A percentile compares a stretch with the other conserved stretches of the same genome.
phyloP scores from a whole-genome alignment of 1,140 invertebrate species.

The Brachionus asplanchnoidis region DNA sequence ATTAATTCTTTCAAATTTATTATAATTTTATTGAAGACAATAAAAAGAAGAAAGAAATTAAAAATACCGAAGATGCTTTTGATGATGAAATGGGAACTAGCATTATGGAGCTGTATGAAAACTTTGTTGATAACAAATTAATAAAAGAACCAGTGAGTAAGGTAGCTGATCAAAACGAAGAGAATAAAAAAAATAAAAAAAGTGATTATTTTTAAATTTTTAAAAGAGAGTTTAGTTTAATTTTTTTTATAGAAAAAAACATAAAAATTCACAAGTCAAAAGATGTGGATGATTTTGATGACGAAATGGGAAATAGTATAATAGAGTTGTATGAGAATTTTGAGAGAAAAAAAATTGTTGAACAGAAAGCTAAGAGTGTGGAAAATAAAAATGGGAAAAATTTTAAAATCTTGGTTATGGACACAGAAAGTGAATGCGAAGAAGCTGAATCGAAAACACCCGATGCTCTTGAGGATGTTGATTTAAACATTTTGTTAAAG shows the following conservation, averaged over 20 bases:
- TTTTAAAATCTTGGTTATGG: not conserved
- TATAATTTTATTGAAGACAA: not conserved
- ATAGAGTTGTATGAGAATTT: constrained; percentile 22
- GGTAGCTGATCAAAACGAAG: not conserved
- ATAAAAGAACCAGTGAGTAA: not conserved
- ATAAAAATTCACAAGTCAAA: not conserved
- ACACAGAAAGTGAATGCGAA: constrained; percentile 19
- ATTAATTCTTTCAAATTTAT: not conserved
- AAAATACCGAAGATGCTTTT: not conserved
- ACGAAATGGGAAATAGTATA: constrained; percentile 2
- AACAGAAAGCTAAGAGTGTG: not conserved
- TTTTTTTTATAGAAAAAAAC: not conserved
- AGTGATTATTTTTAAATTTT: not conserved
- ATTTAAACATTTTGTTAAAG: not conserved
- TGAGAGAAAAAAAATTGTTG: not conserved
- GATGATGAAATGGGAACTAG: not conserved
- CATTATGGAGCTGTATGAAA: constrained; percentile 1
- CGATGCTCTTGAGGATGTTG: not conserved
- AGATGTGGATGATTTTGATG: not conserved
- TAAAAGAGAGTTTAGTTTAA: not conserved
- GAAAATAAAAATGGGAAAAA: not conserved
- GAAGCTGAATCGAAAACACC: not conserved
- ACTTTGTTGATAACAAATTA: not conserved
- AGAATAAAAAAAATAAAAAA: not conserved
- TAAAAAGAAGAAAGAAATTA: not conserved